Evolutionary conservation across 2,888 invertebrate genomes (phyloP).

Genomic region (Thereva unica): DNA sequence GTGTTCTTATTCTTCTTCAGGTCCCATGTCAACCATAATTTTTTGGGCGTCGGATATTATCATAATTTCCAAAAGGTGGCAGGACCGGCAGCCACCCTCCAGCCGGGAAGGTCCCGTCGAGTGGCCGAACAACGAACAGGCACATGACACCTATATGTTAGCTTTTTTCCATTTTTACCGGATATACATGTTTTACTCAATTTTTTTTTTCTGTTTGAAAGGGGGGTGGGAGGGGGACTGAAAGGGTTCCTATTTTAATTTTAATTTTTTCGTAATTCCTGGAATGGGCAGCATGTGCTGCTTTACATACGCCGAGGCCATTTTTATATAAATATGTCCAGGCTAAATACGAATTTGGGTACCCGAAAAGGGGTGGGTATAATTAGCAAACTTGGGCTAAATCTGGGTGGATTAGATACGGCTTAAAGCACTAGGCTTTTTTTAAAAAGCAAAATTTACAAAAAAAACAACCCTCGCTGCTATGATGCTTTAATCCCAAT

Average conservation of each 20-base stretch:
- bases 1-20: neutral
- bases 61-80: conserved; percentile 17
- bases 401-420: conserved; percentile 18
- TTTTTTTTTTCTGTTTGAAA: too few relatives aligned
- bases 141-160: too few relatives aligned
- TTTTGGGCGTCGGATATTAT: conserved; percentile 20
- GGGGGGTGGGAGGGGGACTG: too few relatives aligned
- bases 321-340: conserved; percentile 12
- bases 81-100: conserved; percentile 4
- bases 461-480: too few relatives aligned
- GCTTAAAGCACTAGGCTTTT: too few relatives aligned
- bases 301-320: neutral
- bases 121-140: neutral
- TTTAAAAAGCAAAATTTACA: too few relatives aligned
- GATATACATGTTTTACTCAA: too few relatives aligned
- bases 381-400: conserved; percentile 22
- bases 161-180: too few relatives aligned
- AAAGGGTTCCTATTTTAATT: neutral
- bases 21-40: conserved; percentile 5
- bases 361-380: conserved; percentile 16
- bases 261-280: conserved; percentile 18
- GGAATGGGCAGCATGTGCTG: conserved; percentile 8
- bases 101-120: neutral
- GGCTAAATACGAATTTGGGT: conserved; percentile 22
- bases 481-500: too few relatives aligned